Conservation (phyloP, 2,888 invertebrate species). For the Laothoe populi region DNA sequence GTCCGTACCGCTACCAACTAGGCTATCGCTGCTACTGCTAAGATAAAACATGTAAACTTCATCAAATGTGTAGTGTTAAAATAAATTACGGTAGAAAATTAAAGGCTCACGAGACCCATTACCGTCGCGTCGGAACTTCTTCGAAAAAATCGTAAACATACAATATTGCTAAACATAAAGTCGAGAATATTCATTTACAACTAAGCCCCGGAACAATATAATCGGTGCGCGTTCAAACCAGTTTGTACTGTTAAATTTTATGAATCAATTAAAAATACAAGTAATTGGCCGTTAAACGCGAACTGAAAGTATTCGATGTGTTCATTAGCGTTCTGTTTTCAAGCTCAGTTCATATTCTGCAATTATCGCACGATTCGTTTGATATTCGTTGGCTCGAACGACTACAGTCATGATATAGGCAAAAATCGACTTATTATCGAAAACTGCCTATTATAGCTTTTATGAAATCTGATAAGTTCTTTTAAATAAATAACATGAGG, state of each 20-base stretch:
- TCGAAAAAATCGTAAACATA: slow-evolving; percentile 13
- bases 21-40: too few species aligned
- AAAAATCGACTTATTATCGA: neutral
- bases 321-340: slow-evolving; percentile 11
- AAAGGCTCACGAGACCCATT: slow-evolving; percentile 29
- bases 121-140: slow-evolving; percentile 10
- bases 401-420: neutral
- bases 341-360: slow-evolving; percentile 4
- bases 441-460: neutral
- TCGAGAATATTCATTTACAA: slow-evolving; percentile 3
- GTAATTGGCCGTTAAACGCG: slow-evolving; percentile 22
- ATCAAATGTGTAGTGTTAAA: neutral
- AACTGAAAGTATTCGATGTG: slow-evolving; percentile 21
- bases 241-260: slow-evolving; percentile 20
- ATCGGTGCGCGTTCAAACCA: slow-evolving; percentile 15
- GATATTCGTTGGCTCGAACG: neutral
- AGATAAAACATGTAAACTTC: neutral
- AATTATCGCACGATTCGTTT: slow-evolving; percentile 10
- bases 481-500: too few species aligned
- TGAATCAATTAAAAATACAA: slow-evolving; percentile 24
- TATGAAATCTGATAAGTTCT: too few species aligned
- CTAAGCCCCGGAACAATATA: slow-evolving; percentile 10
- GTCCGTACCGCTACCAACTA: too few species aligned
- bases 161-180: slow-evolving; percentile 13
- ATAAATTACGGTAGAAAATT: slow-evolving; percentile 25